Percentiles rank a stretch among this genome's conserved stretches.
These are phyloP conservation scores for Poliocrania exsul DNA, from an alignment of 2,797 vertebrate species.

Conservation along the genomic window DNA sequence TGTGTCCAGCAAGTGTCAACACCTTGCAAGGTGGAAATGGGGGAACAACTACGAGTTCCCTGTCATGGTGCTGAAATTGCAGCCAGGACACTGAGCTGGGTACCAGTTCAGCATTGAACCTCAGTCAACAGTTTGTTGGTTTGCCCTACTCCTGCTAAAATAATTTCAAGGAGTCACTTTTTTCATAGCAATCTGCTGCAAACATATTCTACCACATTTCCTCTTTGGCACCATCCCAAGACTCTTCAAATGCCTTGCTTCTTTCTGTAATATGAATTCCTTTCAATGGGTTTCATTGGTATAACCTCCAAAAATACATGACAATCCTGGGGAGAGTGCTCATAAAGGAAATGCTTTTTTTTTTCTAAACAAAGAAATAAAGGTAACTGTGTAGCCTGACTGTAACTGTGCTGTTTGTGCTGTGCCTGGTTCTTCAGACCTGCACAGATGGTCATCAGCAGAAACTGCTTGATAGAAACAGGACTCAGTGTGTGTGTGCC, in stretches of 20 bases:
- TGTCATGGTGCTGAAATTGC: neutral
- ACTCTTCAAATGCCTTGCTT: neutral
- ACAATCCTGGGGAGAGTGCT: neutral
- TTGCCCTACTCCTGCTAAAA: neutral
- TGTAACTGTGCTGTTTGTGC: neutral
- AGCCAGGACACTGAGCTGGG: neutral
- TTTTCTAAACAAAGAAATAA: neutral
- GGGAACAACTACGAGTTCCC: neutral
- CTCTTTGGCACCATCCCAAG: slow-evolving; percentile 13
- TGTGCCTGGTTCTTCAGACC: neutral
- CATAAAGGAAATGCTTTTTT: neutral
- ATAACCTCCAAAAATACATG: neutral
- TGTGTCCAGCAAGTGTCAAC: too few relatives aligned
- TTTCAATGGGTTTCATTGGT: neutral
- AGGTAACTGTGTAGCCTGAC: neutral
- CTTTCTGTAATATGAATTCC: neutral
- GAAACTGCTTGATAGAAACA: neutral
- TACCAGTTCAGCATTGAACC: neutral
- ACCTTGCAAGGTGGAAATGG: too few relatives aligned
- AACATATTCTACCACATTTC: slow-evolving; percentile 34
- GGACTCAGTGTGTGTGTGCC: neutral
- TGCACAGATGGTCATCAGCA: neutral
- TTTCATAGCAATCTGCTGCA: slow-evolving; percentile 21
- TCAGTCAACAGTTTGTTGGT: neutral
- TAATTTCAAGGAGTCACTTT: neutral